Percentiles rank a stretch among this genome's conserved stretches.
Evolutionary conservation across 2,888 invertebrate species (phyloP).

Genomic region (Oligia latruncula): DNA sequence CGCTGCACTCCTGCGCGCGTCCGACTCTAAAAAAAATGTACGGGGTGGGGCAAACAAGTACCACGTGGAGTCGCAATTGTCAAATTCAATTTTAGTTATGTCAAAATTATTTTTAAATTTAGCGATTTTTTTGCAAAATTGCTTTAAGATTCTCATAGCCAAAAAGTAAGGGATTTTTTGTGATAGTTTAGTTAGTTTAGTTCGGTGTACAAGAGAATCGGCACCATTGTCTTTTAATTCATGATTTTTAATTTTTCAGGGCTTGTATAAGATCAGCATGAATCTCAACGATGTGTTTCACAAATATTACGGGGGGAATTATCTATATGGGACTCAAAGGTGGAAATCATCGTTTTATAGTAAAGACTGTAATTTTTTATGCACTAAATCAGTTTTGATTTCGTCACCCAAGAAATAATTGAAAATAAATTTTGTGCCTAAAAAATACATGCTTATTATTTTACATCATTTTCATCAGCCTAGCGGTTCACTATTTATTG

Average conservation of each 20-base stretch:
- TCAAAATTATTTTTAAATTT: too few species aligned
- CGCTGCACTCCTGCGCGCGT: neutral
- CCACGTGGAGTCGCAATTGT: too few species aligned
- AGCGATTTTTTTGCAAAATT: too few species aligned
- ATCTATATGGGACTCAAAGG: conserved; percentile 21
- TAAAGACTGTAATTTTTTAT: conserved; percentile 25
- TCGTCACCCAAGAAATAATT: conserved; percentile 17
- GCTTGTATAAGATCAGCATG: conserved; percentile 8
- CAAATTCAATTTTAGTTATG: too few species aligned
- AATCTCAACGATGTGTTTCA: conserved; percentile 16
- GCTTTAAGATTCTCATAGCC: too few species aligned
- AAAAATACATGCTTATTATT: neutral
- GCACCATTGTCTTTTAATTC: too few species aligned
- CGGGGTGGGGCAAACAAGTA: too few species aligned
- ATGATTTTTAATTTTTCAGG: conserved; percentile 14
- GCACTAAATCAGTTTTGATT: conserved; percentile 16
- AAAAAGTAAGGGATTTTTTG: too few species aligned
- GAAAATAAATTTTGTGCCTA: neutral
- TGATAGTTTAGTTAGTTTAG: too few species aligned
- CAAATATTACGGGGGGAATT: conserved; percentile 31
- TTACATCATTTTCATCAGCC: neutral
- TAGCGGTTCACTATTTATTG: neutral
- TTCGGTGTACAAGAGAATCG: too few species aligned
- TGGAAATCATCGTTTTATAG: conserved; percentile 19
- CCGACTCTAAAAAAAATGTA: too few species aligned